Base-by-base conservation (phyloP, 2,888 invertebrate species). In the Priocnemis perturbator region DNA sequence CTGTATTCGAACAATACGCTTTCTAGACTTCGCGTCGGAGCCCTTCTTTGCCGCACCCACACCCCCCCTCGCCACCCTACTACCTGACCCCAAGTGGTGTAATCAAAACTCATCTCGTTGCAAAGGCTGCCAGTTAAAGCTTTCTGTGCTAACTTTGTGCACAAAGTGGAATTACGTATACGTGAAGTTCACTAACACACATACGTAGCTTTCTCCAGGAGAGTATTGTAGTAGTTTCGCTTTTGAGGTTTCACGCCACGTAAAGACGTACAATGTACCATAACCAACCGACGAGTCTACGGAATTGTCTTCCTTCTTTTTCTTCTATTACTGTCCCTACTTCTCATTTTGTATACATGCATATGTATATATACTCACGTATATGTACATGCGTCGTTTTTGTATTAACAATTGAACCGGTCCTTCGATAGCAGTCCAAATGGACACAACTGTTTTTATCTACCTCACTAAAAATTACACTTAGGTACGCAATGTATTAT, bases 61-160 rank as follows among this genome's bases (percentile, higher is more conserved):
- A 9, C 37, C 7, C 37, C 37, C 7, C 4, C 7, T 37, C 19
- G 50, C 17, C 50, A n/a, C 50, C 14, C 50, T n/a, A 50, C 7
- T 19, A 17, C 19, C 50, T 9, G 50, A 19, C 50, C 50, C 69
- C 61, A 57, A 73, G 65, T 69, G 72, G 76, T 74, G 77, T 72
- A 74, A 79, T 80, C 71, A 68, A 79, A 77, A 65, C 69, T 71
- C 78, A 72, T 80, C 64, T 79, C 78, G 78, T 80, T 76, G 79
- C 80, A 73, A 75, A 71, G 79, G 79, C 79, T 79, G 81, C 81
- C 76, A 80, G 73, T 78, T 44, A 73, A 79, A 79, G 79, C 79
- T 79, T 79, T 71, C 69, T 71, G 81, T 79, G 79, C 78, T 79
- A 79, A 80, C 79, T 80, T 65, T 81, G 80, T 80, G 78, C 81